Evolutionary conservation across 2,888 invertebrate species (phyloP).

Genomic region (Eledona agricola): DNA sequence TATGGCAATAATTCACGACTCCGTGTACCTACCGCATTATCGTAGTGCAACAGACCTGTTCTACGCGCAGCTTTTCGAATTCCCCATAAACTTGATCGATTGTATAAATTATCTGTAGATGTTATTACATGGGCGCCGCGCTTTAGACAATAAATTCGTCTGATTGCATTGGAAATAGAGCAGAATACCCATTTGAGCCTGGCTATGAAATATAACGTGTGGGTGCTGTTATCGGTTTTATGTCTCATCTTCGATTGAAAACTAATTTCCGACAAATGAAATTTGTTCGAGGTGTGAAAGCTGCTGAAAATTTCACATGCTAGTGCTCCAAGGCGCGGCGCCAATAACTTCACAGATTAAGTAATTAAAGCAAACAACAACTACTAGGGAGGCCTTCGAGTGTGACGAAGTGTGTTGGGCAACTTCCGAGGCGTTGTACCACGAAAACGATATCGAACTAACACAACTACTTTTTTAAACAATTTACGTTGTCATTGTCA

Average conservation of each 20-base stretch:
- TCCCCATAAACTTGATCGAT: constrained; percentile 7
- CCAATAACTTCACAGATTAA: constrained; percentile 1
- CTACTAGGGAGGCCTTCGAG: constrained; percentile 2
- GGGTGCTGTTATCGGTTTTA: too few species aligned
- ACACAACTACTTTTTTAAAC: background rate
- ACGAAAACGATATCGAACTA: background rate
- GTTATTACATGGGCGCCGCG: constrained; percentile 10
- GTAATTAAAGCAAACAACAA: constrained; percentile 2
- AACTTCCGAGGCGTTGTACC: too few species aligned
- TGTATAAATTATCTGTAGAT: constrained; percentile 20
- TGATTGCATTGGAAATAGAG: too few species aligned
- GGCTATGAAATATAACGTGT: too few species aligned
- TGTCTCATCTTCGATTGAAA: too few species aligned
- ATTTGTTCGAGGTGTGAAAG: background rate
- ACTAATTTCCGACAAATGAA: background rate
- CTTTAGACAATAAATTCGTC: too few species aligned
- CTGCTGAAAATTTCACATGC: background rate
- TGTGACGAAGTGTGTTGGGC: too few species aligned
- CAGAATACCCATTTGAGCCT: too few species aligned
- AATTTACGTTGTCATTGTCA: too few species aligned
- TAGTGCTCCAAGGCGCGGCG: background rate
- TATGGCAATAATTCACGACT: constrained; percentile 25
- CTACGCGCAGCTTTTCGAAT: constrained; percentile 27
- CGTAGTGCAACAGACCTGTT: constrained; percentile 13
- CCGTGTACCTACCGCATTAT: constrained; percentile 21